Base-by-base conservation (phyloP, 2,888 invertebrate species). In the Junonia oenone region DNA sequence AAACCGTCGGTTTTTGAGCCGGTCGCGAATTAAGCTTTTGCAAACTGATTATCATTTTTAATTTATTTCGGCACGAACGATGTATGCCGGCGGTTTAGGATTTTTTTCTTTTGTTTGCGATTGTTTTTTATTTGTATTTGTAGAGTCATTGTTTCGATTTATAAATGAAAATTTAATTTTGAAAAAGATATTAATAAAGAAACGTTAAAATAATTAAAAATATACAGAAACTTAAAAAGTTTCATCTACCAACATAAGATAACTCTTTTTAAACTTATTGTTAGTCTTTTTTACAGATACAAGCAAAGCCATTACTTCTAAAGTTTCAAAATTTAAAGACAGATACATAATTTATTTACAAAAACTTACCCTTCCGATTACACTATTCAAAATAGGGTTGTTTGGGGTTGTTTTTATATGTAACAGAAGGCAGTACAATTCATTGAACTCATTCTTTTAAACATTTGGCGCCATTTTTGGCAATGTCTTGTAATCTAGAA, bases 11-110 rank as follows among this genome's bases (percentile, higher is more conserved):
- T 64, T 68, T 43, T 61, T 60, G 68, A 62, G 64, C 67, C 61
- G 61, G 38, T 11, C 11, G 64, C 65, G 76, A 78, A 76, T 77
- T 75, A 77, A 76, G 78, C 78, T 77, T 77, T 76, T 68, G 74
- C 64, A 68, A 72, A 50, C 68, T 76, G 73, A 78, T 81, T 79
- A 79, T 76, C 74, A 74, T 78, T 73, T 75, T 63, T 77, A 80
- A 80, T 79, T 74, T 73, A 68, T 68, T 70, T 68, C 65, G 68
- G 65, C 79, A 79, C 78, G 80, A 71, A 75, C 61, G 62, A 61
- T 54, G 61, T 19, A 40, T 19, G 38, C 15, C 17, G 56, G 62
- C 56, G 17, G 11, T 17, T 59, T 56, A 37, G 45, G 11, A 2
- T 4, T 11, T 33, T 56, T 45, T 48, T 54, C 40, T 26, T 31